phyloP scores from a whole-genome alignment of 2,888 invertebrate species.

The Melitaea athalia region DNA sequence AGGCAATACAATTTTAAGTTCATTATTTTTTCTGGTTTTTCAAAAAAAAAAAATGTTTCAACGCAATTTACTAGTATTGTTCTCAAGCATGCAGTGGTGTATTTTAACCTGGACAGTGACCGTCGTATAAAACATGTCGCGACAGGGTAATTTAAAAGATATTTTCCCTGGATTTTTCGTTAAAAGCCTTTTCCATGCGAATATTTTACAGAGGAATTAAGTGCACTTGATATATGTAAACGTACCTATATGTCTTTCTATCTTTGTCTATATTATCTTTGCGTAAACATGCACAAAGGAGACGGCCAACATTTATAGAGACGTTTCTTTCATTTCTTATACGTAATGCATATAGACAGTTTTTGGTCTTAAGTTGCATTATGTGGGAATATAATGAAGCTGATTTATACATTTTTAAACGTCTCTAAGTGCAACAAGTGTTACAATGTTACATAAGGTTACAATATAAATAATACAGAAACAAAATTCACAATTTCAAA shows the following conservation, averaged over 20 bases:
- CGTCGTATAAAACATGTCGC: conserved; percentile 31
- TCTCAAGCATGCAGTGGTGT: conserved; percentile 32
- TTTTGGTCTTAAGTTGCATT: no score
- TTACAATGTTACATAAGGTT: no score
- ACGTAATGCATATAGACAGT: no score
- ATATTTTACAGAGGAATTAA: conserved; percentile 7
- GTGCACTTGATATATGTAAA: conserved; percentile 4
- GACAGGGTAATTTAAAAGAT: conserved; percentile 30
- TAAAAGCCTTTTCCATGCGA: conserved; percentile 23
- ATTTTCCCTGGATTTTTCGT: conserved; percentile 22
- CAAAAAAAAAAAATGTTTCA: conserved; percentile 22
- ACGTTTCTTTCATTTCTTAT: no score
- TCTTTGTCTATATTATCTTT: no score
- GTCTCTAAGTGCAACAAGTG: no score
- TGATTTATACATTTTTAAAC: no score
- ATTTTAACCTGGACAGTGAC: conserved; percentile 33
- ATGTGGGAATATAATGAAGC: no score
- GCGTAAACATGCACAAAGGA: background rate
- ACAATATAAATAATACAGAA: no score
- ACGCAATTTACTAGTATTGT: conserved; percentile 34
- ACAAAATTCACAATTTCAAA: no score
- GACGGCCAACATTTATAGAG: background rate
- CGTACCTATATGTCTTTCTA: background rate
- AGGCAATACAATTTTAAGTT: background rate
- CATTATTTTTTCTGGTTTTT: conserved; percentile 14